A percentile compares a stretch with the other conserved stretches of the same genome.
Conservation (phyloP, 2,113 vertebrate species). For the Spea bombifrons region DNA sequence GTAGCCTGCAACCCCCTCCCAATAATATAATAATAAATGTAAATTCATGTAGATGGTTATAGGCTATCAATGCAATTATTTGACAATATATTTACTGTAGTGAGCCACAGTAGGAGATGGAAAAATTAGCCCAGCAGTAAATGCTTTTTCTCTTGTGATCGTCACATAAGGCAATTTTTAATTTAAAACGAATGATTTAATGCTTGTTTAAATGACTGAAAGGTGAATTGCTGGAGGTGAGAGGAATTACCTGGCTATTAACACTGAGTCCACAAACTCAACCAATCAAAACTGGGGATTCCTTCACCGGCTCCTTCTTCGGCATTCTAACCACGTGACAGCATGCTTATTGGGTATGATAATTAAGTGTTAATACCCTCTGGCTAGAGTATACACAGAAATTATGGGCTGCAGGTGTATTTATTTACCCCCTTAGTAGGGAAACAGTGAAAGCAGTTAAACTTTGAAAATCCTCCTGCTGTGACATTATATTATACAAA, state of each 20-base stretch:
- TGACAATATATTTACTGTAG: neutral
- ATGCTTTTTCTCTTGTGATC: neutral
- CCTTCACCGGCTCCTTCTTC: neutral
- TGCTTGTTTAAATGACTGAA: neutral
- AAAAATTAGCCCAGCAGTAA: neutral
- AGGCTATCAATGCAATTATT: neutral
- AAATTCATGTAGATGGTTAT: neutral
- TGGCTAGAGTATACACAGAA: slow-evolving; percentile 20
- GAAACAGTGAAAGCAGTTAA: slow-evolving; percentile 25
- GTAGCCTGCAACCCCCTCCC: too few relatives aligned
- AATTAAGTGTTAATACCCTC: slow-evolving; percentile 39
- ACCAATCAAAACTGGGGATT: slow-evolving; percentile 16
- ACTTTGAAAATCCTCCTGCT: slow-evolving; percentile 5
- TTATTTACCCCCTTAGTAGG: slow-evolving; percentile 22
- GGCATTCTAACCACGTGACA: slow-evolving; percentile 10
- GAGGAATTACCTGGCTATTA: slow-evolving; percentile 33
- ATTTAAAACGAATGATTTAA: slow-evolving; percentile 4
- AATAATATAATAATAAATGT: neutral
- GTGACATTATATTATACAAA: neutral
- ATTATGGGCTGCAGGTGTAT: slow-evolving; percentile 39
- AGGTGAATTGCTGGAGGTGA: slow-evolving; percentile 18
- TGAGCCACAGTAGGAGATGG: neutral
- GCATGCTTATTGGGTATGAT: slow-evolving; percentile 20
- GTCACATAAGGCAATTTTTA: neutral
- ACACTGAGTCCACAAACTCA: slow-evolving; percentile 4